phyloP scores from a whole-genome alignment of 2,888 invertebrate species.

The Coelopa pilipes region DNA sequence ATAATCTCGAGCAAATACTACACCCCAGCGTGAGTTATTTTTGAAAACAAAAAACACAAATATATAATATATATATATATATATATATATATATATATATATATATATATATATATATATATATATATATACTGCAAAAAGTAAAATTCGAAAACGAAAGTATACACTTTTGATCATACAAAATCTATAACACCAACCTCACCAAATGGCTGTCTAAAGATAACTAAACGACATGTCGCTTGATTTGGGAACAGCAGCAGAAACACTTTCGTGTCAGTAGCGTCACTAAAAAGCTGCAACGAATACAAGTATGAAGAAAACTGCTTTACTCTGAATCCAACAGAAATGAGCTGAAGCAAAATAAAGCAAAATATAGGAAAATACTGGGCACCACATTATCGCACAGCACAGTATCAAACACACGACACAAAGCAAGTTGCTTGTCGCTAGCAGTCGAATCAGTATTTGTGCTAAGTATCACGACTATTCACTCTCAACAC shows the following conservation, averaged over 20 bases:
- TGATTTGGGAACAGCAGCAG: slow-evolving; percentile 22
- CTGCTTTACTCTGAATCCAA: neutral
- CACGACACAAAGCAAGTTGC: slow-evolving; percentile 22
- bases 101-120: neutral
- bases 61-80: neutral
- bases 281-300: slow-evolving; percentile 25
- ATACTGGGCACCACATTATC: slow-evolving; percentile 33
- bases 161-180: slow-evolving; percentile 17
- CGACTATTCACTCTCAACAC: neutral
- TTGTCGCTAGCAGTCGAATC: slow-evolving; percentile 1
- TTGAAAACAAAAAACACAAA: neutral
- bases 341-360: slow-evolving; percentile 14
- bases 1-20: neutral
- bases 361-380: slow-evolving; percentile 19
- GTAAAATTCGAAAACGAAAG: slow-evolving; percentile 13
- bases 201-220: slow-evolving; percentile 61
- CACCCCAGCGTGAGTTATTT: slow-evolving; percentile 5
- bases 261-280: slow-evolving; percentile 10
- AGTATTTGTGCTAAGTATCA: slow-evolving; percentile 30
- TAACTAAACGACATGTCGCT: slow-evolving; percentile 56
- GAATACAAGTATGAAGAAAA: slow-evolving; percentile 18
- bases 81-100: neutral
- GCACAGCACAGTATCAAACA: slow-evolving; percentile 12
- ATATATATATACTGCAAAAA: neutral
- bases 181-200: slow-evolving; percentile 53